These are phyloP conservation scores for Vanessa tameamea DNA, from an alignment of 1,140 invertebrate species.

Conservation along the genomic window DNA sequence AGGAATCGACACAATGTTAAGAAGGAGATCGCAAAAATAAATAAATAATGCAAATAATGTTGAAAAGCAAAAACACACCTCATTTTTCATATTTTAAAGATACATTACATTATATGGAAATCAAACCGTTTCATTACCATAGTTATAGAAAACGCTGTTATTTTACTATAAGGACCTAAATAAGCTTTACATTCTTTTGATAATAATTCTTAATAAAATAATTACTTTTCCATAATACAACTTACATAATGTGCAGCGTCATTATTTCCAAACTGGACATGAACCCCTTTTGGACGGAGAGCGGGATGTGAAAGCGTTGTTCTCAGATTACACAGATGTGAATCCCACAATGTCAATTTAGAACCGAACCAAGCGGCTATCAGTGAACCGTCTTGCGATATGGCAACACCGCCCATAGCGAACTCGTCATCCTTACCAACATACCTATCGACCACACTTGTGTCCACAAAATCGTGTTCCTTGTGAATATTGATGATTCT, in stretches of 20 bases:
- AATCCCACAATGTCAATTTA: slow-evolving; percentile 75
- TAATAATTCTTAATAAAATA: too few species aligned
- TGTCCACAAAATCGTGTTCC: slow-evolving; percentile 36
- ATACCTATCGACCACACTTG: slow-evolving; percentile 17
- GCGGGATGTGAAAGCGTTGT: slow-evolving; percentile 71
- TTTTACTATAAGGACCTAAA: too few species aligned
- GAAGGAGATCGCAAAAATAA: too few species aligned
- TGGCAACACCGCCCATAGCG: slow-evolving; percentile 68
- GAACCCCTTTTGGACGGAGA: slow-evolving; percentile 64
- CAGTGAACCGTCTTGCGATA: slow-evolving; percentile 75
- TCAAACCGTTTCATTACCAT: too few species aligned
- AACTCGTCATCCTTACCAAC: slow-evolving; percentile 38
- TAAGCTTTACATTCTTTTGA: too few species aligned
- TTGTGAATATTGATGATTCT: slow-evolving; percentile 67
- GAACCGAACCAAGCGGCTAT: slow-evolving; percentile 78
- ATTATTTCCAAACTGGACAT: slow-evolving; percentile 72
- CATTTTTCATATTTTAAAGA: too few species aligned
- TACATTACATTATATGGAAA: too few species aligned
- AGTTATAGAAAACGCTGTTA: too few species aligned
- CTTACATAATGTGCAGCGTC: slow-evolving; percentile 79
- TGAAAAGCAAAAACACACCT: too few species aligned
- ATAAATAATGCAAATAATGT: too few species aligned
- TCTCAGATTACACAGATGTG: slow-evolving; percentile 63
- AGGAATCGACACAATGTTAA: too few species aligned
- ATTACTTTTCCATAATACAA: slow-evolving; percentile 34